These are phyloP conservation scores for Diplosoma virens DNA, from an alignment of 23 tunicate species.

Conservation along the genomic window DNA sequence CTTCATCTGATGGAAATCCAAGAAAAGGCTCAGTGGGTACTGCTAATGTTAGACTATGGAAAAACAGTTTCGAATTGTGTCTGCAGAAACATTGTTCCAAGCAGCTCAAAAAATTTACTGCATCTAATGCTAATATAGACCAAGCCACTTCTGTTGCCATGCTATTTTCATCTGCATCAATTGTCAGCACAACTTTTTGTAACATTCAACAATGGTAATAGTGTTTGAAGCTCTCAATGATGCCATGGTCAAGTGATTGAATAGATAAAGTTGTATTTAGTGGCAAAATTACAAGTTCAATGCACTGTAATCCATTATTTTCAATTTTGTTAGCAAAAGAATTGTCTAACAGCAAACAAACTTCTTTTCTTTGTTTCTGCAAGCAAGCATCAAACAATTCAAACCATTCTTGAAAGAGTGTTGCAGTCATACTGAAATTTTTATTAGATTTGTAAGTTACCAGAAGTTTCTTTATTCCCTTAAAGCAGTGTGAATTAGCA, in stretches of 20 bases:
- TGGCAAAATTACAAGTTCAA: neutral
- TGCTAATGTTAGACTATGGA: too few relatives aligned
- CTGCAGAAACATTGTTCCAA: too few relatives aligned
- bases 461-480: neutral
- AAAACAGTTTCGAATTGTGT: too few relatives aligned
- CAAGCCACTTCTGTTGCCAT: too few relatives aligned
- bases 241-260: neutral
- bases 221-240: neutral
- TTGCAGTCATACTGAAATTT: too few relatives aligned
- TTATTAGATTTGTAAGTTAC: neutral
- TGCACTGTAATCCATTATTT: neutral
- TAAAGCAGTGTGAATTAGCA: neutral
- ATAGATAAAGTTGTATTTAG: neutral
- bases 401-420: neutral
- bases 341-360: neutral
- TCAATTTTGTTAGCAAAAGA: neutral
- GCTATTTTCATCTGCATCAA: too few relatives aligned
- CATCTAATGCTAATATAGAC: too few relatives aligned
- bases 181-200: too few relatives aligned
- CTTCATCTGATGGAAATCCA: too few relatives aligned
- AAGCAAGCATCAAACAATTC: neutral
- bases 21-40: too few relatives aligned
- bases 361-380: too few relatives aligned
- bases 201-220: neutral
- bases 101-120: too few relatives aligned